phyloP scores from a whole-genome alignment of 2,113 vertebrate species.

The Hippocampus barbouri region DNA sequence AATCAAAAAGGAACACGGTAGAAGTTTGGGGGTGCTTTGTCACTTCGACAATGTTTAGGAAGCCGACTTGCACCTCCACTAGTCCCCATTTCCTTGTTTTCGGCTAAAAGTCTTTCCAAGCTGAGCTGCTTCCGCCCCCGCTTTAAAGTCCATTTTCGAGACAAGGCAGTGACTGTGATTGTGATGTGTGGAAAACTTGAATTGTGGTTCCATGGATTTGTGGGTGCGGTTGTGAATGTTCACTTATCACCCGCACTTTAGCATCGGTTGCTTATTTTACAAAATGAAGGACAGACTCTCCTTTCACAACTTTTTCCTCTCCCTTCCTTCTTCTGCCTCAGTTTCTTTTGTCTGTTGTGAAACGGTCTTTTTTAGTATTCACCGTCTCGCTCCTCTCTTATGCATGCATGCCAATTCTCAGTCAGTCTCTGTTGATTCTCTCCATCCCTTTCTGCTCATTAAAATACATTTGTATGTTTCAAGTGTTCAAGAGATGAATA shows the following conservation, averaged over 20 bases:
- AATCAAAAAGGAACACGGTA: not conserved
- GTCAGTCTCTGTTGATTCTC: constrained; percentile 3
- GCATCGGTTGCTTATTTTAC: not conserved
- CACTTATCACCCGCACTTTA: constrained; percentile 5
- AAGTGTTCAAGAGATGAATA: constrained; percentile 31
- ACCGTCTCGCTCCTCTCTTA: not conserved
- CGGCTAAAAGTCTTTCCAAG: constrained; percentile 1
- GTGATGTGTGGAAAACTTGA: not conserved
- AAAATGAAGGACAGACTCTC: constrained; percentile 2
- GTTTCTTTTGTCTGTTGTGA: not conserved
- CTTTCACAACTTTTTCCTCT: not conserved
- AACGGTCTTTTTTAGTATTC: not conserved
- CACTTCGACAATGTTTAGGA: not conserved
- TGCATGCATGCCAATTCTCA: not conserved
- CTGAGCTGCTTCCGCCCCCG: not conserved
- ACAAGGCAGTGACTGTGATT: constrained; percentile 2
- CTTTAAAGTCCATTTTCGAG: constrained; percentile 2
- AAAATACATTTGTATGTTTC: constrained; percentile 33
- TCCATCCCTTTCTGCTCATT: not conserved
- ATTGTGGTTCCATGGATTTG: constrained; percentile 12
- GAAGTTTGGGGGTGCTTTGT: not conserved
- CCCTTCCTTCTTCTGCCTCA: not conserved
- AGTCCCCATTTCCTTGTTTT: not conserved
- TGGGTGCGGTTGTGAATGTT: not conserved
- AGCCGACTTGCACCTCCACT: not conserved